A percentile compares a stretch with the other conserved stretches of the same genome.
Conservation (phyloP, 1,140 invertebrate genomes). For the Luehdorfia chinensis region DNA sequence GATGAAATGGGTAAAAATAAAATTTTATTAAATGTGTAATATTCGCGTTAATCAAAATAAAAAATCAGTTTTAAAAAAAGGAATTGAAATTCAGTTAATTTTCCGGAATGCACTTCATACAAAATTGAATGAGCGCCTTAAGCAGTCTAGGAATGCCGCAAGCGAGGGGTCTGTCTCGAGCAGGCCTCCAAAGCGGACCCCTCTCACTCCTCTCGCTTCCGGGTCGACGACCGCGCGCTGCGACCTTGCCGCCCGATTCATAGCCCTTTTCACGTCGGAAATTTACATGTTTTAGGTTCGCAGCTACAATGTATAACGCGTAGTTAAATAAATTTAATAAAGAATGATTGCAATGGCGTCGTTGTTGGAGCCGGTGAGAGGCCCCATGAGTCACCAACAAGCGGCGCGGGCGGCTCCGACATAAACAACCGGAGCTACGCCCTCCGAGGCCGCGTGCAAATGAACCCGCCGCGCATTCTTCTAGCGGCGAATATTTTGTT, state of each 20-base stretch:
- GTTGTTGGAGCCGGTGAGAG: slow-evolving; percentile 24
- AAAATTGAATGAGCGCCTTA: slow-evolving; percentile 26
- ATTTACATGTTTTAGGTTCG: slow-evolving; percentile 10
- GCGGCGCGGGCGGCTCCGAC: slow-evolving; percentile 25
- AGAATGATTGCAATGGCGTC: slow-evolving; percentile 32
- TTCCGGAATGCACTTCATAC: slow-evolving; percentile 23
- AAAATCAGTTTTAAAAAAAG: too few relatives aligned
- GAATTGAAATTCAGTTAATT: too few relatives aligned
- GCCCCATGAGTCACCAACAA: slow-evolving; percentile 45
- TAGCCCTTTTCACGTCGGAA: slow-evolving; percentile 20
- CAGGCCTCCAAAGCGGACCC: slow-evolving; percentile 22
- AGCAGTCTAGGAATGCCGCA: slow-evolving; percentile 30
- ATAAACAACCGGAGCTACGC: slow-evolving; percentile 51
- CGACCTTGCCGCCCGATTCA: slow-evolving; percentile 35
- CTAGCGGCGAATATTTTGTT: too few relatives aligned
- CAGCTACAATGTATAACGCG: neutral
- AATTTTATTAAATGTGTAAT: too few relatives aligned
- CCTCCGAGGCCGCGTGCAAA: slow-evolving; percentile 50
- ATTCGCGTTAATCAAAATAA: too few relatives aligned
- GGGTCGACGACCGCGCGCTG: slow-evolving; percentile 39
- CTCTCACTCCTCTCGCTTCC: slow-evolving; percentile 36
- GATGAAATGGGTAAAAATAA: too few relatives aligned
- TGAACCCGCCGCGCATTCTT: slow-evolving; percentile 33
- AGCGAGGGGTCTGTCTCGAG: slow-evolving; percentile 25
- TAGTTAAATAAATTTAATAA: slow-evolving; percentile 18